Base-by-base conservation (phyloP, 2,113 vertebrate genomes). In the Lota lota region DNA sequence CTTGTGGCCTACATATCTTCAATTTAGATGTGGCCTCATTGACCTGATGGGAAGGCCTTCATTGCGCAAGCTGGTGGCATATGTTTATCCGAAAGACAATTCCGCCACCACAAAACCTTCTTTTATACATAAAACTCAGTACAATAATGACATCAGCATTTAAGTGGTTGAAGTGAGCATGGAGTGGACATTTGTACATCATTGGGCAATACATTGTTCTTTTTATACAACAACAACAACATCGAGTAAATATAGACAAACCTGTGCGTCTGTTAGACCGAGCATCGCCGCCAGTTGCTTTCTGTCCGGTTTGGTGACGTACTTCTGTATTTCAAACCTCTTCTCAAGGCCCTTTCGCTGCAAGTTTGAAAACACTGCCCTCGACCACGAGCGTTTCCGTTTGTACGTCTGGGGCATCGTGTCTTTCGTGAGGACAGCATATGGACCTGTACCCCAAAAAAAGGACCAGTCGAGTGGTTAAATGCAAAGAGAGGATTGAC, bases 321-420 rank as follows among this genome's bases (percentile, higher is more conserved):
- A 99, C 71, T 99, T 99, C 88, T 99, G 97, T 60, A 99, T 97
- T 88, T 99, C 97, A 51, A 99, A 99, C 21, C 97, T 91, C 69
- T 99, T 99, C 87, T 99, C 97, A 68, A 99, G 92, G 12, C 97
- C 97, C 83, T 99, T 99, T 61, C 97, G 94, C 89, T 99, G 97
- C 64, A 99, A 91, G 75, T 99, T 99, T 59, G 97, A 99, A 80
- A 99, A 99, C 76, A 99, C 97, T 0, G 97, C 97, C 53, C 97
- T 90, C 3, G 97, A 99, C 97, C 97, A 99, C 0, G 97, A 99
- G 4, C 97, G 92, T 61, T 99, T 99, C 77, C 97, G 92, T 83
- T 99, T 99, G 92, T 99, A 98, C 0, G 96, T 99, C 89, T 99
- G 97, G 0, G 97, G 96, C 94, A 99, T 94, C 0, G 97, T 99